Percentiles rank a stretch among this genome's conserved stretches.
Conservation (phyloP, 2,888 invertebrate genomes). For the Metopia argyrocephala region DNA sequence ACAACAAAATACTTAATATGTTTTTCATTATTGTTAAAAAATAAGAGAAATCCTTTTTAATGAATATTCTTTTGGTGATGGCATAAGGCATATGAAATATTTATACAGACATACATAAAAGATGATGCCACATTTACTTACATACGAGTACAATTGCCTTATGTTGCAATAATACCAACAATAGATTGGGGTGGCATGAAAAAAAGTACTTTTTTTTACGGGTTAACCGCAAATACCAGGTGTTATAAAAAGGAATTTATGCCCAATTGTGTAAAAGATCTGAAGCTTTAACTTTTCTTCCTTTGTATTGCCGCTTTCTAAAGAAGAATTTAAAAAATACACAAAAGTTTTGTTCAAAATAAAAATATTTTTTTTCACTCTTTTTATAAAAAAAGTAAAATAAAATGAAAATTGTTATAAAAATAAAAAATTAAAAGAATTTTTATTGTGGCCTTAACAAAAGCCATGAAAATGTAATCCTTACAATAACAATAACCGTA, state of each 20-base stretch:
- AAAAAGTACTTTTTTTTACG: constrained; percentile 20
- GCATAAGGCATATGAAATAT: no score
- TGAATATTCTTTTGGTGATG: no score
- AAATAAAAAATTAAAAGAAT: constrained; percentile 58
- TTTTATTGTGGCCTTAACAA: constrained; percentile 50
- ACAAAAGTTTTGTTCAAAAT: background rate
- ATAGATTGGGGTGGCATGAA: no score
- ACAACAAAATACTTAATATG: no score
- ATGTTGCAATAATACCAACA: background rate
- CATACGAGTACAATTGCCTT: constrained; percentile 10
- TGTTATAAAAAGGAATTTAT: constrained; percentile 22
- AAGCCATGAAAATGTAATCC: constrained; percentile 36
- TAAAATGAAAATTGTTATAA: constrained; percentile 19
- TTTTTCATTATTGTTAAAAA: no score
- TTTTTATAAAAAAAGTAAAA: background rate
- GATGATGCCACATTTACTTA: no score
- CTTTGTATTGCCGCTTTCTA: background rate
- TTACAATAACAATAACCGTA: constrained; percentile 5
- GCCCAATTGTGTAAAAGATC: background rate
- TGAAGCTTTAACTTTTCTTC: constrained; percentile 12
- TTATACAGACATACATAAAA: no score
- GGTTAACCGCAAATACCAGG: constrained; percentile 55
- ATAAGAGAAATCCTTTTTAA: no score
- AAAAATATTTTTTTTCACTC: constrained; percentile 23
- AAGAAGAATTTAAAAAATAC: background rate